Conservation (phyloP, 2,888 invertebrate species). For the Ariolimax columbianus region DNA sequence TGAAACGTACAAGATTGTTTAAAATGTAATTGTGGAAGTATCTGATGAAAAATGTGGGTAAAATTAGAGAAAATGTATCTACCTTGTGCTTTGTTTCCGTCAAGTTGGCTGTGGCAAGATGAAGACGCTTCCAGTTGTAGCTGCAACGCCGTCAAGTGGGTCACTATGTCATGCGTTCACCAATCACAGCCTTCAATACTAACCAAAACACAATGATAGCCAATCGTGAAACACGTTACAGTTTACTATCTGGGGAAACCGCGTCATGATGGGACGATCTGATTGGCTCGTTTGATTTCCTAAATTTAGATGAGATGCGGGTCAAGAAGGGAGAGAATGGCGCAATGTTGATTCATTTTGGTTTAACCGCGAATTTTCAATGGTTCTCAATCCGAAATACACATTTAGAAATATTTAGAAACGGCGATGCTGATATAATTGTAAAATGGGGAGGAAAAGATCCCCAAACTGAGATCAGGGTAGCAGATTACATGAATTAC, state of each 20-base stretch:
- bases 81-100: constrained; percentile 26
- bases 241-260: constrained; percentile 36
- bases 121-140: constrained; percentile 42
- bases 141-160: constrained; percentile 29
- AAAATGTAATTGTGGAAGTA: background rate
- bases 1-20: background rate
- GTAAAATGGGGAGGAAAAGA: no score
- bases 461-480: no score
- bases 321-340: constrained; percentile 43
- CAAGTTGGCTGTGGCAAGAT: constrained; percentile 20
- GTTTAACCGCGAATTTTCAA: background rate
- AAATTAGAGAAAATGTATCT: background rate
- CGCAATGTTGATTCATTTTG: background rate
- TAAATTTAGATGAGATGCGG: constrained; percentile 46
- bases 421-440: no score
- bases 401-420: no score
- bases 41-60: background rate
- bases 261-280: constrained; percentile 30
- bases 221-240: constrained; percentile 25
- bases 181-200: constrained; percentile 43
- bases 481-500: no score
- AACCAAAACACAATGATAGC: constrained; percentile 39
- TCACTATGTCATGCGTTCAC: constrained; percentile 23
- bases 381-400: constrained; percentile 10
- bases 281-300: constrained; percentile 35